phyloP scores from a whole-genome alignment of 92 coral and sea anemone genomes.

The Phymanthus crucifer region DNA sequence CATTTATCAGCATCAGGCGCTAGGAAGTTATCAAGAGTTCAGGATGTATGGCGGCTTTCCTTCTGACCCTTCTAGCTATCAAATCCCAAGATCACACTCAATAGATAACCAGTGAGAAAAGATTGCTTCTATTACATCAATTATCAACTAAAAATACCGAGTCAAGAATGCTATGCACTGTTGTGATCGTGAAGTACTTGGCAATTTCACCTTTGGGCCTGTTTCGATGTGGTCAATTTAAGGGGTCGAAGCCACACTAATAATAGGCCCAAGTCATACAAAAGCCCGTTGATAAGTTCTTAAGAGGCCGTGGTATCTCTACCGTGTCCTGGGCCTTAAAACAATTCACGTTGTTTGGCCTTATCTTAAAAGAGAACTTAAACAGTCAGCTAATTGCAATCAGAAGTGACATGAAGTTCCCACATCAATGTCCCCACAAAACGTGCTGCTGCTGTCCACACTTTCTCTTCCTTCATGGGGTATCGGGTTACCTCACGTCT shows the following conservation, averaged over 20 bases:
- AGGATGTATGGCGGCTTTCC: constrained; percentile 45
- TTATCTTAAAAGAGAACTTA: constrained; percentile 6
- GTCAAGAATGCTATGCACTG: neutral
- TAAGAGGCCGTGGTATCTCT: neutral
- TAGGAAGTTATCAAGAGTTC: constrained; percentile 28
- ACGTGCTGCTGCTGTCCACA: neutral
- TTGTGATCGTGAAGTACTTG: neutral
- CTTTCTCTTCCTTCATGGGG: neutral
- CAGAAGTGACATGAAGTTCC: neutral
- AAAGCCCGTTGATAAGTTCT: neutral
- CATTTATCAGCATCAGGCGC: constrained; percentile 19
- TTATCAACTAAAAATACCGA: constrained; percentile 47
- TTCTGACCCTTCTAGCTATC: constrained; percentile 29
- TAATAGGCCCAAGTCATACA: neutral
- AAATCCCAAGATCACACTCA: constrained; percentile 8
- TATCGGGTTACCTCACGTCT: neutral
- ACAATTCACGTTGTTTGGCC: neutral
- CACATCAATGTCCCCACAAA: neutral
- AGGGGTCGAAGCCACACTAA: constrained; percentile 2
- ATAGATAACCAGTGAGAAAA: constrained; percentile 37
- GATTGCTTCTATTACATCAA: constrained; percentile 22
- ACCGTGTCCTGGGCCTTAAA: neutral
- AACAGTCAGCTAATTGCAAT: constrained; percentile 2
- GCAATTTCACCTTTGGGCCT: constrained; percentile 21
- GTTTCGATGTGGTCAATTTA: neutral